phyloP scores from a whole-genome alignment of 2,797 vertebrate genomes.

The Tokudaia tokunoshimensis region DNA sequence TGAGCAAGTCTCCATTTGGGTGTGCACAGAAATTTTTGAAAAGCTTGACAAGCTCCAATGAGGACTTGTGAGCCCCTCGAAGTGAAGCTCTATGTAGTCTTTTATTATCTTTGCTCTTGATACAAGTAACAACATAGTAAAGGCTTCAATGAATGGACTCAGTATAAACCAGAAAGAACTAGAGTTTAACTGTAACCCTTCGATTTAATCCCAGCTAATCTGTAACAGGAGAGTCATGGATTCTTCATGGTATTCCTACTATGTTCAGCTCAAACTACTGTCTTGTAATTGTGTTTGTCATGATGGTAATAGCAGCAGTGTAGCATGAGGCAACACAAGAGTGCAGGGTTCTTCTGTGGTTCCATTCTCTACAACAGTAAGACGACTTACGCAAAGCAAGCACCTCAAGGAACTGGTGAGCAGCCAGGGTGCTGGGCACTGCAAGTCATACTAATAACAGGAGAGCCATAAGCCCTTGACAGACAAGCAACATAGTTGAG shows the following conservation, averaged over 20 bases:
- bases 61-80: not conserved
- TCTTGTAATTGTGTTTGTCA: not conserved
- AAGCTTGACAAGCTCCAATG: not conserved
- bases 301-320: not conserved
- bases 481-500: not conserved
- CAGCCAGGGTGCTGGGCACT: not conserved
- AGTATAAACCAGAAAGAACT: not conserved
- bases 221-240: not conserved
- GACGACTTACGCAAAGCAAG: not conserved
- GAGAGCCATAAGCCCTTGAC: not conserved
- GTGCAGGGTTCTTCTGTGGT: not conserved
- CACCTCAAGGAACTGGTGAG: not conserved
- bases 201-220: not conserved
- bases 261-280: not conserved
- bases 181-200: not conserved
- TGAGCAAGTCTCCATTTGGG: constrained; percentile 38
- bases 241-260: not conserved
- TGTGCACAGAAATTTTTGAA: not conserved
- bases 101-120: not conserved
- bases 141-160: not conserved
- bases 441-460: not conserved
- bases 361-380: not conserved
- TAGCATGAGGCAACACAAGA: not conserved
- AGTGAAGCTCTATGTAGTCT: not conserved
- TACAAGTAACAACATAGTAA: not conserved